Conservation (phyloP, 2,888 invertebrate species). For the Trachelus troglodyta region DNA sequence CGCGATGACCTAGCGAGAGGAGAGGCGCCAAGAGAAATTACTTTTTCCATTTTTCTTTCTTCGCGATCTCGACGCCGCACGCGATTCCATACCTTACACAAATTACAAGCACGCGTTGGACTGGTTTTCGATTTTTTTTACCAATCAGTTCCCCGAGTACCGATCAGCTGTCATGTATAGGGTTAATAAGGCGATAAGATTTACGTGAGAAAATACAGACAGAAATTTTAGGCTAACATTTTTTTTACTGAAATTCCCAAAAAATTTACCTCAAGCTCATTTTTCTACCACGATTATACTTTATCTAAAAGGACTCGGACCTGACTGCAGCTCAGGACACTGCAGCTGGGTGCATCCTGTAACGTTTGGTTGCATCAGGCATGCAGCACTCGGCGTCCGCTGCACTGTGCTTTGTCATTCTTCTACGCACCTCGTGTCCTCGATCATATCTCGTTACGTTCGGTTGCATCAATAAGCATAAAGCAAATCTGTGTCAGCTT, state of each 20-base stretch:
- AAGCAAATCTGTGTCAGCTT: background rate
- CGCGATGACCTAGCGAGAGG: constrained; percentile 12
- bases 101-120: background rate
- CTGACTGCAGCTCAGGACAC: background rate
- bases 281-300: background rate
- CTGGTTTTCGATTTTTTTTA: background rate
- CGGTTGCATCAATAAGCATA: constrained; percentile 19
- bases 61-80: constrained; percentile 16
- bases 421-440: constrained; percentile 52
- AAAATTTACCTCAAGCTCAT: too few relatives aligned
- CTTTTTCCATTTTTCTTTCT: constrained; percentile 58
- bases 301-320: background rate
- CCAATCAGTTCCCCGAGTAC: background rate
- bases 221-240: too few relatives aligned
- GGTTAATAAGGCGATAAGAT: background rate
- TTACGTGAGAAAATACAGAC: background rate
- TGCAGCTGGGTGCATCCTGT: background rate
- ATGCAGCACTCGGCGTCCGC: constrained; percentile 36
- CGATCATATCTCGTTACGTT: constrained; percentile 44
- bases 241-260: too few relatives aligned
- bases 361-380: constrained; percentile 14
- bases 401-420: constrained; percentile 37
- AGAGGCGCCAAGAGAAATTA: constrained; percentile 51
- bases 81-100: constrained; percentile 1
- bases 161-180: background rate